A percentile compares a stretch with the other conserved stretches of the same genome.
phyloP scores from a whole-genome alignment of 2,888 invertebrate species.

The Melitaea athalia region DNA sequence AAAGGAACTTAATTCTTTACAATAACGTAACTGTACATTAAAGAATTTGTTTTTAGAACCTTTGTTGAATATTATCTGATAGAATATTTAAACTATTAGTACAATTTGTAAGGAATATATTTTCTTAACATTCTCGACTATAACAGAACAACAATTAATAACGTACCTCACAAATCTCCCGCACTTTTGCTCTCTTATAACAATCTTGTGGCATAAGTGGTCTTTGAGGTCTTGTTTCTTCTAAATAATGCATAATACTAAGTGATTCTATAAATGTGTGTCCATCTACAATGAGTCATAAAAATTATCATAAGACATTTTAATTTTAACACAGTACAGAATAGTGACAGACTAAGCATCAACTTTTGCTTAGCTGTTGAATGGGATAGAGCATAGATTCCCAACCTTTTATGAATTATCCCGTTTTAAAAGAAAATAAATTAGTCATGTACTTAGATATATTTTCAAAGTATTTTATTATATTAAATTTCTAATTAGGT shows the following conservation, averaged over 20 bases:
- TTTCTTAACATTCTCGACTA: not conserved
- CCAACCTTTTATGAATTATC: too few relatives aligned
- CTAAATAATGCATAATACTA: conserved; percentile 97
- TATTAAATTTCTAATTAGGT: not conserved
- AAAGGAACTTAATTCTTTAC: too few relatives aligned
- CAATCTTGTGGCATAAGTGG: conserved; percentile 94
- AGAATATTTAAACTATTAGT: too few relatives aligned
- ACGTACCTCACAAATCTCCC: conserved; percentile 92
- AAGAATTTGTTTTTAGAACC: too few relatives aligned
- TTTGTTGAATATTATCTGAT: too few relatives aligned
- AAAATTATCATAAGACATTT: not conserved
- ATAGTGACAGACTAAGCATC: too few relatives aligned
- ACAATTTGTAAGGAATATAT: too few relatives aligned
- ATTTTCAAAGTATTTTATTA: not conserved
- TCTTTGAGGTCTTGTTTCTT: conserved; percentile 94
- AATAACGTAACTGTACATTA: too few relatives aligned
- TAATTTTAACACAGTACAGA: too few relatives aligned
- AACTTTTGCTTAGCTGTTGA: too few relatives aligned
- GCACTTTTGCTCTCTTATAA: conserved; percentile 93
- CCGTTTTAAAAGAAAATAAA: not conserved
- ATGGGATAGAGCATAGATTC: too few relatives aligned
- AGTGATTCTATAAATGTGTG: conserved; percentile 88
- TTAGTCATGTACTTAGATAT: too few relatives aligned
- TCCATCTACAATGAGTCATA: conserved; percentile 81
- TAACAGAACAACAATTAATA: not conserved